phyloP scores from a whole-genome alignment of 2,888 invertebrate species.

The Tachina grossa region DNA sequence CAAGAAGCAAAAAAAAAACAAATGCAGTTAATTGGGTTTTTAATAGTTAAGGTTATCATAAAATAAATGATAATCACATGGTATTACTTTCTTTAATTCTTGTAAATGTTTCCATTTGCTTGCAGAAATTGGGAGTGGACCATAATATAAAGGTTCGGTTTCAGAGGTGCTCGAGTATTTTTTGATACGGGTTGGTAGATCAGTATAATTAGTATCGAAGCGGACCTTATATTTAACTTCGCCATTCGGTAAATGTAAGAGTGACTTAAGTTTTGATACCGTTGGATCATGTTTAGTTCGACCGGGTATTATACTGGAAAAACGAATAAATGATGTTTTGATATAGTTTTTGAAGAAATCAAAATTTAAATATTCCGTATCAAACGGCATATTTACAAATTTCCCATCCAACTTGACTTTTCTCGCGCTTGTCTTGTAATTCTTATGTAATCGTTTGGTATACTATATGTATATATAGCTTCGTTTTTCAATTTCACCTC shows the following conservation, averaged over 20 bases:
- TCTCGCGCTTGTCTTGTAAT: not conserved
- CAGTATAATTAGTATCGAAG: not conserved
- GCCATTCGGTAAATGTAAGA: not conserved
- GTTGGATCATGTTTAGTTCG: not conserved
- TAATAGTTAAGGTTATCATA: not conserved
- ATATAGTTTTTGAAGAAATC: not conserved
- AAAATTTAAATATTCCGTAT: not conserved
- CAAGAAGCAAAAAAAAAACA: too few relatives aligned
- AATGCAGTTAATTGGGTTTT: not conserved
- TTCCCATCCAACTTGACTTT: not conserved
- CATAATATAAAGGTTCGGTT: not conserved
- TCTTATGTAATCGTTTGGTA: conserved; percentile 7
- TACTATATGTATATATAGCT: too few relatives aligned
- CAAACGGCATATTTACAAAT: conserved; percentile 4
- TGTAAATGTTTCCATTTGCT: not conserved
- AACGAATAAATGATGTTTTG: not conserved
- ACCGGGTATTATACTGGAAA: not conserved
- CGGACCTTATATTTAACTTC: not conserved
- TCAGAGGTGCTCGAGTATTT: not conserved
- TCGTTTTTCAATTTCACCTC: not conserved
- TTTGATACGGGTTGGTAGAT: not conserved
- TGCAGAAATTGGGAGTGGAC: not conserved
- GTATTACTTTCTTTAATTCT: not conserved
- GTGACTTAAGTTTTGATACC: not conserved
- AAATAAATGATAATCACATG: not conserved